These are phyloP conservation scores for Pseudomugil gertrudae DNA, from an alignment of 2,797 vertebrate species.

Conservation along the genomic window DNA sequence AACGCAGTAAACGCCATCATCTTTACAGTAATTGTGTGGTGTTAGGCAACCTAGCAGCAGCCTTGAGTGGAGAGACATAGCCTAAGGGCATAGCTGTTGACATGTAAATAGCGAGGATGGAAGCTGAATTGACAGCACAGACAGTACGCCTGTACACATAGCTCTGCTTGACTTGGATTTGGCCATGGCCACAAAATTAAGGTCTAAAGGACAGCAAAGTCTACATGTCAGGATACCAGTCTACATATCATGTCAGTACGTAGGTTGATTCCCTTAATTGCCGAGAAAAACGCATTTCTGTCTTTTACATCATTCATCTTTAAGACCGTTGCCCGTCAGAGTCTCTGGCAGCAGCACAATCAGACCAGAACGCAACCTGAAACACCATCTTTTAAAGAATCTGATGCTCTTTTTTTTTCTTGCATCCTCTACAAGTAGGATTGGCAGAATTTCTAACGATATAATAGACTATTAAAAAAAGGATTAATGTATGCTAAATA, in stretches of 20 bases:
- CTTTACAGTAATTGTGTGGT: slow-evolving; percentile 70
- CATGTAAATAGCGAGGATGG: slow-evolving; percentile 67
- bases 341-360: slow-evolving; percentile 36
- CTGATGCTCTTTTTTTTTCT: neutral
- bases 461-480: neutral
- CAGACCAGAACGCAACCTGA: slow-evolving; percentile 24
- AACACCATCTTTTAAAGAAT: slow-evolving; percentile 17
- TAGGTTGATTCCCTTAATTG: slow-evolving; percentile 73
- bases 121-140: slow-evolving; percentile 75
- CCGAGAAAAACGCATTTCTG: slow-evolving; percentile 49
- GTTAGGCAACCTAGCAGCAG: slow-evolving; percentile 53
- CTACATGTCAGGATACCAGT: slow-evolving; percentile 65
- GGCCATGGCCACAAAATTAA: slow-evolving; percentile 62
- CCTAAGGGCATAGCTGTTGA: slow-evolving; percentile 68
- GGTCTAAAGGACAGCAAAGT: slow-evolving; percentile 55
- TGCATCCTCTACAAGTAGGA: neutral
- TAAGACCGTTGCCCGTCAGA: slow-evolving; percentile 39
- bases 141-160: slow-evolving; percentile 52
- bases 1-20: slow-evolving; percentile 68
- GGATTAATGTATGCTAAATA: neutral
- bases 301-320: slow-evolving; percentile 53
- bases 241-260: slow-evolving; percentile 62
- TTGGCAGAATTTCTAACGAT: neutral
- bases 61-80: slow-evolving; percentile 62
- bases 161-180: slow-evolving; percentile 61